phyloP scores from a whole-genome alignment of 2,113 vertebrate species.

The Cairina moschata region DNA sequence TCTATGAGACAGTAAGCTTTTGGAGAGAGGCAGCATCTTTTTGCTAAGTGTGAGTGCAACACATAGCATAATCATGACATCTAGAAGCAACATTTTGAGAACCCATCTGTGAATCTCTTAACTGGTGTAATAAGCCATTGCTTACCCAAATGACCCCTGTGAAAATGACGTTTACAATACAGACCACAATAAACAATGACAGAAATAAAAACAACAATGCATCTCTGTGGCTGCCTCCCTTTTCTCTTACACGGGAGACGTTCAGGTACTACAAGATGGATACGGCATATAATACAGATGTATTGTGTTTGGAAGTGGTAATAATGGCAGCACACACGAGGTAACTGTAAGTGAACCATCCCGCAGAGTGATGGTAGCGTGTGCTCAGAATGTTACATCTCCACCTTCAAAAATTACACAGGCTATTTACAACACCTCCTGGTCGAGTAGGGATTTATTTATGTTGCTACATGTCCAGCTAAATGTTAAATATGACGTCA shows the following conservation, averaged over 20 bases:
- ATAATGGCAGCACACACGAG: accelerated
- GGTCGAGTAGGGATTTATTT: background rate
- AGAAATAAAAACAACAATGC: background rate
- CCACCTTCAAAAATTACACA: background rate
- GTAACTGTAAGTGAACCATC: background rate
- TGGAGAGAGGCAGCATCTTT: background rate
- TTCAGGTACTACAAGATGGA: background rate
- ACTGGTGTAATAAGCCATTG: background rate
- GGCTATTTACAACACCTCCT: background rate
- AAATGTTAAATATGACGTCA: background rate
- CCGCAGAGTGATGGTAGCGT: background rate
- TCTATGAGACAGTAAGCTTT: background rate
- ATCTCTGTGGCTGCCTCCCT: background rate
- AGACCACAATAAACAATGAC: background rate
- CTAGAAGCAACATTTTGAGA: background rate
- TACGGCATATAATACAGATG: background rate
- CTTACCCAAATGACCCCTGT: background rate
- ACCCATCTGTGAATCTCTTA: background rate
- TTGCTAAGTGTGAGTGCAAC: background rate
- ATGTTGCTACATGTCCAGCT: background rate
- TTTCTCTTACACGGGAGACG: background rate
- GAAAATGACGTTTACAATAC: background rate
- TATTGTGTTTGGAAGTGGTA: background rate
- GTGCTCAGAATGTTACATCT: background rate
- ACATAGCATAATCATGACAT: background rate